A percentile compares a stretch with the other conserved stretches of the same genome.
Conservation (phyloP, 2,888 invertebrate species). For the Metacarcinus magister region DNA sequence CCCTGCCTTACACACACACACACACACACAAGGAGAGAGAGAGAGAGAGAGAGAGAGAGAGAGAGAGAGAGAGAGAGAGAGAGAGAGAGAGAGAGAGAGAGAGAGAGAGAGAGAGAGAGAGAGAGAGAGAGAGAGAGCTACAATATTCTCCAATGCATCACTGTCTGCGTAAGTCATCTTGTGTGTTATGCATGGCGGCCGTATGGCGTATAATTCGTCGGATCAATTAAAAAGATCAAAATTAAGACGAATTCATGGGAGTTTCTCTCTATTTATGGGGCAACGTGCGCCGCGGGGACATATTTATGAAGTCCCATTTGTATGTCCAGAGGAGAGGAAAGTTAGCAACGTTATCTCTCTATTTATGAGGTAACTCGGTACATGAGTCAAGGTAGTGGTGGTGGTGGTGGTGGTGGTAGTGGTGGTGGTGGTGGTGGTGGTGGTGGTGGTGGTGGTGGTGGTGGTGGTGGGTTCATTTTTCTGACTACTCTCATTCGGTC, state of each 20-base stretch:
- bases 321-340: constrained; percentile 27
- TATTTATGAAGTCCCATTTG: constrained; percentile 45
- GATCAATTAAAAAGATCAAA: constrained; percentile 43
- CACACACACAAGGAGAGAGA: no score
- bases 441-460: constrained; percentile 31
- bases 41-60: no score
- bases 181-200: not conserved
- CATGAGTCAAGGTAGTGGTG: constrained; percentile 1
- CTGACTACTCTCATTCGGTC: not conserved
- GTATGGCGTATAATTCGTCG: constrained; percentile 9
- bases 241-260: constrained; percentile 30
- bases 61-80: constrained; percentile 5
- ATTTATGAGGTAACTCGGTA: constrained; percentile 41
- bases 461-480: not conserved
- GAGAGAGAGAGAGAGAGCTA: constrained; percentile 6
- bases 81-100: constrained; percentile 18
- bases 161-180: not conserved
- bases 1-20: not conserved
- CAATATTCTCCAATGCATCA: not conserved
- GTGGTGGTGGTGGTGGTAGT: constrained; percentile 27
- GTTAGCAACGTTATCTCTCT: constrained; percentile 45
- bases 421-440: not conserved
- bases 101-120: constrained; percentile 26
- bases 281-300: not conserved
- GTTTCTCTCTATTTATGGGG: not conserved